These are phyloP conservation scores for Varroa destructor DNA, from an alignment of 1,140 invertebrate species.

Conservation along the genomic window DNA sequence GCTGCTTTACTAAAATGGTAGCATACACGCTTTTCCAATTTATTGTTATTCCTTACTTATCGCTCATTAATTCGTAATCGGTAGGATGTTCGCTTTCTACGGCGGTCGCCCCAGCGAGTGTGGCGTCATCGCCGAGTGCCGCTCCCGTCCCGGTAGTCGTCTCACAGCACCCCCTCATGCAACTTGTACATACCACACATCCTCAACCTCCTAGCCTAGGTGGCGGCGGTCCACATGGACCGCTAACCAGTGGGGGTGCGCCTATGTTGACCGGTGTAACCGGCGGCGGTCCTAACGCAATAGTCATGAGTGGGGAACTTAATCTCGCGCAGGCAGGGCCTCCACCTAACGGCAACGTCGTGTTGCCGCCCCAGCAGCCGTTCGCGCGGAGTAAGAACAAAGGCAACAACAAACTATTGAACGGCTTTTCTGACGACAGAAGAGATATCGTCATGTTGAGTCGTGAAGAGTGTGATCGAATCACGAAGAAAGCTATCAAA, in stretches of 20 bases:
- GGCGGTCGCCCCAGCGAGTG: too few species aligned
- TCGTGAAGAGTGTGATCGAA: conserved; percentile 3
- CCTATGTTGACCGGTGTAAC: too few species aligned
- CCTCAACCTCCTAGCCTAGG: background rate
- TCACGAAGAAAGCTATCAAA: conserved; percentile 20
- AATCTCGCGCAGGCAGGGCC: background rate
- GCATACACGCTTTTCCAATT: too few species aligned
- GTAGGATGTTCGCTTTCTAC: too few species aligned
- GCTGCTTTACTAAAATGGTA: too few species aligned
- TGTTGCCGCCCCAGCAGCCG: background rate
- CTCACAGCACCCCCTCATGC: conserved; percentile 21
- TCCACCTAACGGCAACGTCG: conserved; percentile 19
- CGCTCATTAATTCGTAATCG: too few species aligned
- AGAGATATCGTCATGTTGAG: conserved; percentile 6
- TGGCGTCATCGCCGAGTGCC: background rate
- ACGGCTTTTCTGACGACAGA: conserved; percentile 16
- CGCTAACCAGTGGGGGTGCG: too few species aligned
- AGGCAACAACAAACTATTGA: conserved; percentile 18
- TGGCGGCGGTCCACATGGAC: too few species aligned
- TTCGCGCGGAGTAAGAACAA: conserved; percentile 12
- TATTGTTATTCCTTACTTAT: too few species aligned
- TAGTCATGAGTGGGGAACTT: background rate
- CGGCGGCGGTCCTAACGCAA: background rate
- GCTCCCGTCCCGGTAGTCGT: background rate
- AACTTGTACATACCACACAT: background rate